Percentiles rank a stretch among this genome's conserved stretches.
Evolutionary conservation across 2,797 vertebrate genomes (phyloP).

Genomic region (Lutjanus argentimaculatus): DNA sequence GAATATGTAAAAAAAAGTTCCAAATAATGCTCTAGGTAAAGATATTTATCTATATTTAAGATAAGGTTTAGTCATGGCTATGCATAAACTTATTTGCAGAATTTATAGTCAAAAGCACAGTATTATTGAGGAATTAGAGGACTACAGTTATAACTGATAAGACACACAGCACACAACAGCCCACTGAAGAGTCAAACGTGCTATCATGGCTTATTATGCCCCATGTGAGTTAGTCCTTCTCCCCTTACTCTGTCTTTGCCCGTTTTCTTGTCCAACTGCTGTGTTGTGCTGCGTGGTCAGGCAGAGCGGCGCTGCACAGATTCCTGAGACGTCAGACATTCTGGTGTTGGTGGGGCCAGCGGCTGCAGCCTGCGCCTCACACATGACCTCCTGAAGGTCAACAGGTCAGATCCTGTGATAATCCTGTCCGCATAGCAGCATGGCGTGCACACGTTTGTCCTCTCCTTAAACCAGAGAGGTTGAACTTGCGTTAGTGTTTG

Average conservation of each 20-base stretch:
- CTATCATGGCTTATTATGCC: not conserved
- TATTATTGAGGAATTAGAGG: not conserved
- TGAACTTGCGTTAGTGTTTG: conserved; percentile 26
- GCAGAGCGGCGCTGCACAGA: conserved; percentile 57
- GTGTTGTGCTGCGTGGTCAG: conserved; percentile 56
- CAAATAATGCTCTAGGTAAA: not conserved
- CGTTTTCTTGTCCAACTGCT: conserved; percentile 13
- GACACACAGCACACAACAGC: not conserved
- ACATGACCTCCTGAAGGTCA: conserved; percentile 76
- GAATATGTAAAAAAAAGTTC: conserved; percentile 1
- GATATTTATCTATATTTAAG: conserved; percentile 2
- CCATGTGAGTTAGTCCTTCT: not conserved
- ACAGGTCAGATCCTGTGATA: conserved; percentile 77
- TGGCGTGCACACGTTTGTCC: conserved; percentile 50
- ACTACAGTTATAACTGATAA: not conserved
- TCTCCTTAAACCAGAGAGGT: conserved; percentile 36
- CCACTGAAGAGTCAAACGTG: not conserved
- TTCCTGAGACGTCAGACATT: conserved; percentile 79
- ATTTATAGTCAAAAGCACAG: not conserved
- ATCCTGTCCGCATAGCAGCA: conserved; percentile 72
- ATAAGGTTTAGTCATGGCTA: not conserved
- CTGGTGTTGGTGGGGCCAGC: conserved; percentile 63
- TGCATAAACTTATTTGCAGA: not conserved
- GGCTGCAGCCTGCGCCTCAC: conserved; percentile 69
- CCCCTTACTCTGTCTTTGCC: not conserved